A percentile compares a stretch with the other conserved stretches of the same genome.
Evolutionary conservation across 2,797 vertebrate species (phyloP).

Genomic region (Lophius americanus): DNA sequence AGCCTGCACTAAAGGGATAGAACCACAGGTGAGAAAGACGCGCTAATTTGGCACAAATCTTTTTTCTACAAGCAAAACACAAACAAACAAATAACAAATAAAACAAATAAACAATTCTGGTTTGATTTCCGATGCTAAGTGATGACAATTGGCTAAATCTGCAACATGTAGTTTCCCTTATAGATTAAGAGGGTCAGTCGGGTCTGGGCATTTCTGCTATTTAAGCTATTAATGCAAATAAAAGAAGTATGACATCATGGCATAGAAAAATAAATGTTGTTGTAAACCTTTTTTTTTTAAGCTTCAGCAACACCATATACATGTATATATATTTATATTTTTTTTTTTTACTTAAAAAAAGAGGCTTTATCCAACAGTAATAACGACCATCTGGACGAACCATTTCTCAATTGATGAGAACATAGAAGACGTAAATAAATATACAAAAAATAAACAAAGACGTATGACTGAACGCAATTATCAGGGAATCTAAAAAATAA

Average conservation of each 20-base stretch:
- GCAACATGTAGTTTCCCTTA: slow-evolving; percentile 8
- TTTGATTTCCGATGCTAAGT: slow-evolving; percentile 20
- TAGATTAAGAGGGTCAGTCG: slow-evolving; percentile 3
- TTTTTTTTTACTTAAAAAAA: too few species aligned
- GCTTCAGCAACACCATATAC: too few species aligned
- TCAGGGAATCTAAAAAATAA: too few species aligned
- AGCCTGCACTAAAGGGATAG: slow-evolving; percentile 24
- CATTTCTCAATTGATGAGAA: too few species aligned
- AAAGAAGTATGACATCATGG: neutral
- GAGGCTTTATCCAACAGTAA: too few species aligned
- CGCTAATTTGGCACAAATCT: slow-evolving; percentile 11
- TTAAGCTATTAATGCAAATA: neutral
- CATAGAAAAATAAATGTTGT: neutral
- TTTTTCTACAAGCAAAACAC: neutral
- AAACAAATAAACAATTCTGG: neutral
- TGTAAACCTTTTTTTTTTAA: too few species aligned
- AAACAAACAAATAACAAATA: too few species aligned
- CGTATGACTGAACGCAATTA: too few species aligned
- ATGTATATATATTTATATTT: too few species aligned
- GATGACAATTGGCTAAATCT: neutral
- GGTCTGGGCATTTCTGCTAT: slow-evolving; percentile 7
- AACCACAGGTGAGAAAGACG: slow-evolving; percentile 12
- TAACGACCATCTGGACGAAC: too few species aligned
- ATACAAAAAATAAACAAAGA: too few species aligned
- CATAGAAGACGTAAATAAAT: too few species aligned